phyloP scores from a whole-genome alignment of 2,888 invertebrate species.

The Pherbina coryleti region DNA sequence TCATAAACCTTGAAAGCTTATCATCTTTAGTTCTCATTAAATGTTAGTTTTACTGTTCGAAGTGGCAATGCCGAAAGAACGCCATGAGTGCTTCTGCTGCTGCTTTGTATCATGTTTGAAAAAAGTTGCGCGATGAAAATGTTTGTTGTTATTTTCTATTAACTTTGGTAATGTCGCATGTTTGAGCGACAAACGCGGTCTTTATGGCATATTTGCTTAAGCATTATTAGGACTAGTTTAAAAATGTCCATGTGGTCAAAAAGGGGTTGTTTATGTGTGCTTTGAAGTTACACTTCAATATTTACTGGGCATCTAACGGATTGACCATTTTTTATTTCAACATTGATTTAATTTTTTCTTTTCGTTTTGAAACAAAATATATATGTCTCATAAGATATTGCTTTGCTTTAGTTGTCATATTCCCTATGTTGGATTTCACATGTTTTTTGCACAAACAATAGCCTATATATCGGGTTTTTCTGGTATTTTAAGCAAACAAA shows the following conservation, averaged over 20 bases:
- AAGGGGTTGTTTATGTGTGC: too few species aligned
- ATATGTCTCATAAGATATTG: too few species aligned
- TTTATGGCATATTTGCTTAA: not conserved
- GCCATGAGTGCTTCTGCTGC: not conserved
- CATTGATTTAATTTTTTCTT: too few species aligned
- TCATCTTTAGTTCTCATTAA: constrained; percentile 61
- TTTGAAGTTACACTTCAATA: too few species aligned
- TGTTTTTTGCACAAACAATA: not conserved
- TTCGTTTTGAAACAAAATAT: too few species aligned
- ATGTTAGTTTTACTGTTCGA: constrained; percentile 59
- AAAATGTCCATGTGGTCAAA: too few species aligned
- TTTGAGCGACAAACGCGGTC: not conserved
- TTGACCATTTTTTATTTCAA: too few species aligned
- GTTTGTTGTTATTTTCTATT: constrained; percentile 9
- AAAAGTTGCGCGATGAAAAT: constrained; percentile 23
- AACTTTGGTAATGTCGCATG: not conserved
- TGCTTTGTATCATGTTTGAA: not conserved
- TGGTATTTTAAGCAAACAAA: constrained; percentile 23
- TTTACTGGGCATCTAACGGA: too few species aligned
- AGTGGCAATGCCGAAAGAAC: constrained; percentile 23
- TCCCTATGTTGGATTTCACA: not conserved
- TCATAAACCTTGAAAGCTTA: constrained; percentile 62
- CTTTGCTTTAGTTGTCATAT: too few species aligned
- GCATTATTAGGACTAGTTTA: not conserved
- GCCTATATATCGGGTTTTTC: constrained; percentile 29